Evolutionary conservation across 2,797 vertebrate species (phyloP).

Genomic region (Epinephelus awoara): DNA sequence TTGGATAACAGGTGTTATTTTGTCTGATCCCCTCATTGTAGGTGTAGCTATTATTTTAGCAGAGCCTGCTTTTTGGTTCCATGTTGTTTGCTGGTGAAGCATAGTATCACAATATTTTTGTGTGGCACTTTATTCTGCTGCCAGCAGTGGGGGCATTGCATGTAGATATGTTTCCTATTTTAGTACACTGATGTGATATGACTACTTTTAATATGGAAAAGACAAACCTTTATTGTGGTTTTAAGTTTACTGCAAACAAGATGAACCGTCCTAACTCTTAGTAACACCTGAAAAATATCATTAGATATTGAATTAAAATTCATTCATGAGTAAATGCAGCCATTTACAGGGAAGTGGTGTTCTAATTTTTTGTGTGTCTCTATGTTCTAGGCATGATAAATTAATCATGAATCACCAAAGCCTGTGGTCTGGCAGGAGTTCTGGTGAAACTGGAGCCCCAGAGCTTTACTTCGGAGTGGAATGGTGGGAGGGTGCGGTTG

Average conservation of each 20-base stretch:
- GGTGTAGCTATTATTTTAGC: too few species aligned
- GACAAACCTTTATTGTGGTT: neutral
- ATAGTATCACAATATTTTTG: too few species aligned
- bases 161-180: neutral
- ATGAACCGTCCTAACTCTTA: neutral
- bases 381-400: conserved; percentile 12
- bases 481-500: conserved; percentile 17
- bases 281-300: neutral
- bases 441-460: conserved; percentile 28
- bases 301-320: neutral
- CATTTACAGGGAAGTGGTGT: neutral
- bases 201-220: neutral
- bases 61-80: too few species aligned
- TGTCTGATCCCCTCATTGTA: too few species aligned
- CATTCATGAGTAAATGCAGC: neutral
- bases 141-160: too few species aligned
- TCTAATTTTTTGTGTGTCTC: neutral
- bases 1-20: too few species aligned
- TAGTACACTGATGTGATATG: neutral
- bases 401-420: conserved; percentile 36
- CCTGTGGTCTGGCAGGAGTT: conserved; percentile 36
- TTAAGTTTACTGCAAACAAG: neutral
- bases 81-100: too few species aligned
- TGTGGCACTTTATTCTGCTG: too few species aligned
- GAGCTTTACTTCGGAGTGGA: conserved; percentile 8